Evolutionary conservation across 2,888 invertebrate species (phyloP).

Genomic region (Fissipunctia ypsillon): DNA sequence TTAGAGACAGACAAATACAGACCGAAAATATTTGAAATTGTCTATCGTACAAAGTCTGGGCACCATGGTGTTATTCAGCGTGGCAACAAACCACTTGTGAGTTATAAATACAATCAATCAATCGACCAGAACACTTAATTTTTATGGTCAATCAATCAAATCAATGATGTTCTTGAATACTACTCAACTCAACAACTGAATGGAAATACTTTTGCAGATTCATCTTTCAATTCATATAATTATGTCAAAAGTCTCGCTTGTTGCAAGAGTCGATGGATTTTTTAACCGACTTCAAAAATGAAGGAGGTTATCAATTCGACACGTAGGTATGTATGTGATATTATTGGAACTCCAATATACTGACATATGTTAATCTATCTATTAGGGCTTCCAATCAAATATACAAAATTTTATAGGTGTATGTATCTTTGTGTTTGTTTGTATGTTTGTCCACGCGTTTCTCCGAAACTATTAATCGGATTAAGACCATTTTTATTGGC

Average conservation of each 20-base stretch:
- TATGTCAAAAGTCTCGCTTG: conserved; percentile 15
- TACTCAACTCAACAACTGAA: conserved; percentile 28
- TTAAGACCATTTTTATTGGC: no score
- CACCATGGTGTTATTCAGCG: not conserved
- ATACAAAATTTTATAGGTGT: no score
- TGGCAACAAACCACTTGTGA: conserved; percentile 29
- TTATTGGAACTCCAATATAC: no score
- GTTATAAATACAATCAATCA: conserved; percentile 50
- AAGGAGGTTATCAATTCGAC: no score
- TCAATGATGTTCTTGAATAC: conserved; percentile 44
- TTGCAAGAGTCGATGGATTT: not conserved
- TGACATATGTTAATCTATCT: no score
- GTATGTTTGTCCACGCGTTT: no score
- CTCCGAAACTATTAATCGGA: no score
- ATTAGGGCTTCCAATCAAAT: no score
- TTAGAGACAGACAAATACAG: not conserved
- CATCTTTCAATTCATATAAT: conserved; percentile 36
- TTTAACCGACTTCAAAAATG: no score
- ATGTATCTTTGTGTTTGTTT: no score
- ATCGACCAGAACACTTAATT: conserved; percentile 49
- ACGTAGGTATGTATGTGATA: no score
- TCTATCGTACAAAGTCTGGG: not conserved
- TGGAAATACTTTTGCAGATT: conserved; percentile 48
- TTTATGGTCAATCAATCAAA: conserved; percentile 52
- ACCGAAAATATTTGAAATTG: not conserved